Percentiles rank a stretch among this genome's conserved stretches.
Conservation (phyloP, 2,888 invertebrate genomes). For the Rhagium mordax region DNA sequence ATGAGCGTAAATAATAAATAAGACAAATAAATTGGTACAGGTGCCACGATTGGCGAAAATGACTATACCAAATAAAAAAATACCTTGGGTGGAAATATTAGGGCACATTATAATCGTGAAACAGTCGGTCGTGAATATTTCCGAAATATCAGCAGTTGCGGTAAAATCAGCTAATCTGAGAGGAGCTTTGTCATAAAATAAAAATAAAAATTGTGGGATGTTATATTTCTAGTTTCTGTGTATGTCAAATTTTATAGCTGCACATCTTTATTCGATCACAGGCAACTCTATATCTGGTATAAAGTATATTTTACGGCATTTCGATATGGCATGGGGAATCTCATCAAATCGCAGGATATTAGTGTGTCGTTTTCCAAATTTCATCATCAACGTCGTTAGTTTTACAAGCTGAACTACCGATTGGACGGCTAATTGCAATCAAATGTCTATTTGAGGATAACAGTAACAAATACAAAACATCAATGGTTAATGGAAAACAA, state of each 20-base stretch:
- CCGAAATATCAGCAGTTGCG: not conserved
- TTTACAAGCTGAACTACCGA: not conserved
- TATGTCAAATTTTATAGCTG: slow-evolving; percentile 52
- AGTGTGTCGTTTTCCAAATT: slow-evolving; percentile 35
- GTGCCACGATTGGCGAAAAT: no score
- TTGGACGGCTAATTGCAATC: not conserved
- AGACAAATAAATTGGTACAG: no score
- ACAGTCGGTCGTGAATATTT: not conserved
- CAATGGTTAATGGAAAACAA: no score
- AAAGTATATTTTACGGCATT: slow-evolving; percentile 53
- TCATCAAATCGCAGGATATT: slow-evolving; percentile 51
- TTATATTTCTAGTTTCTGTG: slow-evolving; percentile 45
- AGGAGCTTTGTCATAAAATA: slow-evolving; percentile 16
- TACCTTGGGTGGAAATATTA: no score
- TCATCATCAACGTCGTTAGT: slow-evolving; percentile 21
- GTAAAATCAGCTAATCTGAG: slow-evolving; percentile 10
- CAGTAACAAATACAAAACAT: no score
- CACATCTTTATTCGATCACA: slow-evolving; percentile 52
- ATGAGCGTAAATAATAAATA: no score
- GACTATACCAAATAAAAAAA: no score
- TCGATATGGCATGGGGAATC: slow-evolving; percentile 51
- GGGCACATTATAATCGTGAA: slow-evolving; percentile 2
- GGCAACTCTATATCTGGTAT: slow-evolving; percentile 48
- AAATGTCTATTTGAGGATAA: not conserved
- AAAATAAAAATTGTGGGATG: slow-evolving; percentile 30